Base-by-base conservation (phyloP, 1,140 invertebrate genomes). In the Aphidius gifuensis region DNA sequence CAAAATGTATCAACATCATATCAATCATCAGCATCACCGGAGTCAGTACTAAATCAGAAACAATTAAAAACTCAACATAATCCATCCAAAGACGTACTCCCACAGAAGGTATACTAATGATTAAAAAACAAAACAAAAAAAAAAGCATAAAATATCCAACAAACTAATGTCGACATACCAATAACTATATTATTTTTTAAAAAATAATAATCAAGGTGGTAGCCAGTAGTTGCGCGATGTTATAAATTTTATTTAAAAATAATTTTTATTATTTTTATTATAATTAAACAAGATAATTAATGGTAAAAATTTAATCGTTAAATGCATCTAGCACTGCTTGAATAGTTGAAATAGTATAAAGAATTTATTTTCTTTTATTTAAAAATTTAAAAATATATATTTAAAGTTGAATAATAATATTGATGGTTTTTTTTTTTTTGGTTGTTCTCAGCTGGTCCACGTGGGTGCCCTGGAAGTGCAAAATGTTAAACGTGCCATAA, bases 401-500 rank as follows among this genome's bases (percentile, higher is more conserved):
- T 16, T 61, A n/a, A 61, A 23, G 43, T 32, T n/a, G 56, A 54
- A 48, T 6, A 32, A 49, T 40, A n/a, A 8, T 11, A 48, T 6
- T 48, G 2, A 49, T 43, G 0, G 11, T 16, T 43, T 43, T 3
- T 42, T 21, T 21, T 43, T 43, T 3, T 42, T 0, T 56, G 32
- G 1, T 78, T 76, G 53, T 81, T 82, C 16, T 65, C 79, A 85
- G 80, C 83, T 86, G 66, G 87, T 91, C 21, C 86, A 88, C 74
- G 91, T 96, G 58, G 93, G 92, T 65, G 92, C 94, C 11, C 82
- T 98, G 63, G 96, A 98, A 82, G 94, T 97, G 66, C 93, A 97
- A 80, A 98, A 98, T 84, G 94, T 98, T 58, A 93, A 96, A 72
- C 88, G 93, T 67, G 94, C 94, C 6, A 97, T 97, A 60, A 97